A percentile compares a stretch with the other conserved stretches of the same genome.
Evolutionary conservation across 1,140 invertebrate species (phyloP).

Genomic region (Heliconius hermathena): DNA sequence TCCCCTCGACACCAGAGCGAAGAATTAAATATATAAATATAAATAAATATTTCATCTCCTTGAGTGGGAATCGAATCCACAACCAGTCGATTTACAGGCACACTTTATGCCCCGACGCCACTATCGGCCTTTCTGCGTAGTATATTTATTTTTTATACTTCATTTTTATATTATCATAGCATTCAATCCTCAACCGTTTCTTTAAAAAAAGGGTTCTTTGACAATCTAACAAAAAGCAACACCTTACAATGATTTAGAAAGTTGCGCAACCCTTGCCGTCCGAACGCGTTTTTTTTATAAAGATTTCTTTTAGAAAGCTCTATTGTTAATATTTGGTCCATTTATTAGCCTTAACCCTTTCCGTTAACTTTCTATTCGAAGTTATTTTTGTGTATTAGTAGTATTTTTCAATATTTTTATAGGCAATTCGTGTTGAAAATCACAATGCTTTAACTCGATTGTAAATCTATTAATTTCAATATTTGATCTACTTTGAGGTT

Average conservation of each 20-base stretch:
- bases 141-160: conserved; percentile 5
- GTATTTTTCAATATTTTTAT: neutral
- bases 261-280: conserved; percentile 76
- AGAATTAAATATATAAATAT: too few species aligned
- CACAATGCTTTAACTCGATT: conserved; percentile 20
- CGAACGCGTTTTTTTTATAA: conserved; percentile 55
- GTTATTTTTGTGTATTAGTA: neutral
- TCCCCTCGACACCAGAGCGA: too few species aligned
- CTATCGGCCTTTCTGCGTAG: too few species aligned
- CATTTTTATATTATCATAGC: conserved; percentile 42
- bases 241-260: conserved; percentile 79
- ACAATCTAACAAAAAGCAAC: conserved; percentile 52
- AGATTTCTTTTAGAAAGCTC: conserved; percentile 61
- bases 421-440: neutral
- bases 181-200: conserved; percentile 71
- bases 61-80: too few species aligned
- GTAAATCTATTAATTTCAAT: conserved; percentile 40
- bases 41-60: too few species aligned
- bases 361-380: conserved; percentile 26
- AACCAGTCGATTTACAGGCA: too few species aligned
- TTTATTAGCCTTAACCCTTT: conserved; percentile 70
- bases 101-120: too few species aligned
- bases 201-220: conserved; percentile 56
- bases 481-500: conserved; percentile 66
- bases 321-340: conserved; percentile 61